Conservation (phyloP, 2,888 invertebrate genomes). For the Anthophora plumipes region DNA sequence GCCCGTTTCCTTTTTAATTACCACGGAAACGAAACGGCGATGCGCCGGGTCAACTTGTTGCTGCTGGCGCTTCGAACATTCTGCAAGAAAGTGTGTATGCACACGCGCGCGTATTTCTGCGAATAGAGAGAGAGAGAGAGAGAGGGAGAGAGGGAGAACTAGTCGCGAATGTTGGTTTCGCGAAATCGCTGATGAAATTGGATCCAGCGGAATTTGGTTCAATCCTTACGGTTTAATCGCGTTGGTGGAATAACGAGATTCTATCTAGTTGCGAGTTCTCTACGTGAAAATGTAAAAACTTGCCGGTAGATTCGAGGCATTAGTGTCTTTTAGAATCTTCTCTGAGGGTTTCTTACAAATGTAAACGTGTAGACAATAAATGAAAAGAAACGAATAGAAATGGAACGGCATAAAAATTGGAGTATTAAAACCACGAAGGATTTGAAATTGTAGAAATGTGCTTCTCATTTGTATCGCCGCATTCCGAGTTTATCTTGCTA, state of each 20-base stretch:
- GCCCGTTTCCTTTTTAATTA: slow-evolving; percentile 54
- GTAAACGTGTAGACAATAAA: too few relatives aligned
- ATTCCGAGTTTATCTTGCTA: background rate
- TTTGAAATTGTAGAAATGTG: too few relatives aligned
- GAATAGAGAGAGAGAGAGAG: background rate
- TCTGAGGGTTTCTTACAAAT: too few relatives aligned
- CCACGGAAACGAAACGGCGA: slow-evolving; percentile 44
- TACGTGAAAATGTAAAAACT: too few relatives aligned
- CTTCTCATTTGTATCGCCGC: too few relatives aligned
- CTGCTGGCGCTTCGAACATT: slow-evolving; percentile 10
- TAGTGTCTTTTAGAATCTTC: too few relatives aligned
- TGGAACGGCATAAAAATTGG: too few relatives aligned
- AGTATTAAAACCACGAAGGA: too few relatives aligned
- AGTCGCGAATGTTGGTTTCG: background rate
- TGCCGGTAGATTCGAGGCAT: too few relatives aligned
- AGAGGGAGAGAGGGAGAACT: background rate
- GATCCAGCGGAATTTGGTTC: too few relatives aligned
- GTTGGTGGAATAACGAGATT: background rate
- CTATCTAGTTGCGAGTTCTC: background rate
- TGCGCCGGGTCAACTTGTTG: slow-evolving; percentile 37
- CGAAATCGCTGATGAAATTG: background rate
- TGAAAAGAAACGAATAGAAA: too few relatives aligned
- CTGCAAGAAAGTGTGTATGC: background rate
- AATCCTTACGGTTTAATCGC: slow-evolving; percentile 1
- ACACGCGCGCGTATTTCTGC: background rate